Conservation (phyloP, 1,140 invertebrate species). For the Bathynomus jamesi region DNA sequence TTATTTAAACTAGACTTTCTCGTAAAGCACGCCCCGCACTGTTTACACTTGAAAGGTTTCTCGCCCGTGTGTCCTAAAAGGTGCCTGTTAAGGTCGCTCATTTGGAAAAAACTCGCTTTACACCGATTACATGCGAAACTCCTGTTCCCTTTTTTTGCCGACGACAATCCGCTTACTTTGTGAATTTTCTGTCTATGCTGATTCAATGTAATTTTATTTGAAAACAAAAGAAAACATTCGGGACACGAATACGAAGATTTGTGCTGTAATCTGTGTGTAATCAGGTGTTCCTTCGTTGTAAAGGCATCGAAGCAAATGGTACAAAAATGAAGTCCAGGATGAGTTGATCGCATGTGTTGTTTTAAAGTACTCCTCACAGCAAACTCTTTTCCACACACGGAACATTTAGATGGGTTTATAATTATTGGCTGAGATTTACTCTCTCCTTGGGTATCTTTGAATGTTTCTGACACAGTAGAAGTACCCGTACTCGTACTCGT, state of each 20-base stretch:
- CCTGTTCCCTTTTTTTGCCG: background rate
- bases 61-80: conserved; percentile 9
- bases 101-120: background rate
- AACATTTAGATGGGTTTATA: background rate
- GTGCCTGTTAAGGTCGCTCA: conserved; percentile 14
- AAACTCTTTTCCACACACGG: background rate
- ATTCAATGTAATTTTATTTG: background rate
- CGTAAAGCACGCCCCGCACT: conserved; percentile 7
- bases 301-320: background rate
- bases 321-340: background rate
- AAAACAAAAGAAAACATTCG: background rate
- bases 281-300: background rate
- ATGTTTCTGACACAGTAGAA: background rate
- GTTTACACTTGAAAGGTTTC: conserved; percentile 8
- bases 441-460: background rate
- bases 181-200: background rate
- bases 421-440: background rate
- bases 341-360: background rate
- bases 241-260: background rate
- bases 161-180: background rate
- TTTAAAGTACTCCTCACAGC: background rate
- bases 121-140: background rate
- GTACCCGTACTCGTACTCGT: no score
- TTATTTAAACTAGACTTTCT: conserved; percentile 15
- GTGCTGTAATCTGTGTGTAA: background rate